phyloP scores from a whole-genome alignment of 2,888 invertebrate genomes.

The Lasioglossum vierecki region DNA sequence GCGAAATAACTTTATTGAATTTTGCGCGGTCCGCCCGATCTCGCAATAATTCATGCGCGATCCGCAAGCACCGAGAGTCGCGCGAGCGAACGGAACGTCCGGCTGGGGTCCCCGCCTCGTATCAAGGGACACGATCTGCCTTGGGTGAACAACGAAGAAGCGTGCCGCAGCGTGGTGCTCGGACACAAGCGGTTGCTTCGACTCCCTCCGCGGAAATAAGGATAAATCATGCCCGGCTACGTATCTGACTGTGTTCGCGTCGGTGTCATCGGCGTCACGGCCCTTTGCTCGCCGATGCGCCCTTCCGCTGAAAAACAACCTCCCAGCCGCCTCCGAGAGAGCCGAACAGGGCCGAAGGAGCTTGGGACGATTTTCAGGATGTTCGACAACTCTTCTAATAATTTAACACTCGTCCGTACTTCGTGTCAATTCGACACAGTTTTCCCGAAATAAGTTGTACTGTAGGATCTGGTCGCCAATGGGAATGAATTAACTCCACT shows the following conservation, averaged over 20 bases:
- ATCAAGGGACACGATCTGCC: constrained; percentile 56
- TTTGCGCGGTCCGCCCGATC: constrained; percentile 70
- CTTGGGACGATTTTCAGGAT: not conserved
- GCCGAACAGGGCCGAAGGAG: not conserved
- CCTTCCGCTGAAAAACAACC: constrained; percentile 1
- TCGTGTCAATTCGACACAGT: too few relatives aligned
- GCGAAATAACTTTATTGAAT: constrained; percentile 78
- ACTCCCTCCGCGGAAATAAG: constrained; percentile 57
- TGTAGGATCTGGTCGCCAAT: too few relatives aligned
- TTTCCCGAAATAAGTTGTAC: too few relatives aligned
- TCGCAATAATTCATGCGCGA: constrained; percentile 74
- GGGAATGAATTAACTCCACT: too few relatives aligned
- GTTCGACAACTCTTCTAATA: too few relatives aligned
- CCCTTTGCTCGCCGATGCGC: constrained; percentile 5
- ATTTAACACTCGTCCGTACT: too few relatives aligned
- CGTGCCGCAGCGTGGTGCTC: constrained; percentile 50
- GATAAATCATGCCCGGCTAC: constrained; percentile 60
- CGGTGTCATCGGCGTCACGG: constrained; percentile 55
- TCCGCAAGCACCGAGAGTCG: constrained; percentile 48
- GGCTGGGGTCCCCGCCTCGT: constrained; percentile 42
- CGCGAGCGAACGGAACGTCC: constrained; percentile 25
- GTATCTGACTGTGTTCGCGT: constrained; percentile 44
- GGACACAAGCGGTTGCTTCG: constrained; percentile 38
- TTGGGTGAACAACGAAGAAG: constrained; percentile 51
- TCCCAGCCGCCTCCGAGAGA: not conserved